Percentiles rank a stretch among this genome's conserved stretches.
Evolutionary conservation across 2,797 vertebrate species (phyloP).

Genomic region (Pipistrellus pygmaeus): DNA sequence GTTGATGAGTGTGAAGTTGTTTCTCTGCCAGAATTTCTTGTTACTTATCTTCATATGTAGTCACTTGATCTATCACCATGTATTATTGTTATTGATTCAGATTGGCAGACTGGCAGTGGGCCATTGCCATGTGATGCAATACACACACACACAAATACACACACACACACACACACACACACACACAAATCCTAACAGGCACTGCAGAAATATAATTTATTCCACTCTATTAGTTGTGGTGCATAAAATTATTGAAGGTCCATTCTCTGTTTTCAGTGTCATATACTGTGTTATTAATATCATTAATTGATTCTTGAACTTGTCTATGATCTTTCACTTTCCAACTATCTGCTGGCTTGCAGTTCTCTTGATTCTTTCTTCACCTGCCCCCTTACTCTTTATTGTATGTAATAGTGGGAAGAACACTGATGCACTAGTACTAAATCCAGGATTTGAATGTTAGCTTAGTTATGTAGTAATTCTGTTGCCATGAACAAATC

Average conservation of each 20-base stretch:
- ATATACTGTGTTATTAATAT: neutral
- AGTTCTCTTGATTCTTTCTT: neutral
- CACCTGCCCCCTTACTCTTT: neutral
- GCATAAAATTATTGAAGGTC: neutral
- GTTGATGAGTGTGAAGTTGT: neutral
- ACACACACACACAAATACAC: neutral
- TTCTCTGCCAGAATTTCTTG: neutral
- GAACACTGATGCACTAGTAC: neutral
- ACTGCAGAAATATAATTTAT: neutral
- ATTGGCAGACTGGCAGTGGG: neutral
- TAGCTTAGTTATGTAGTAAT: neutral
- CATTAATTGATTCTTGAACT: neutral
- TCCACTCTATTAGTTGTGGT: neutral
- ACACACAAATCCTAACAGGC: neutral
- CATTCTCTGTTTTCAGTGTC: neutral
- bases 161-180: neutral
- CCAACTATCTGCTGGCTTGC: neutral
- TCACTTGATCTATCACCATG: neutral
- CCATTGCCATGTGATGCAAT: neutral
- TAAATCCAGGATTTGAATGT: neutral
- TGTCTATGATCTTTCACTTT: neutral
- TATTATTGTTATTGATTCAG: neutral
- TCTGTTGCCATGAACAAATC: neutral
- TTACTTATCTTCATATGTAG: neutral
- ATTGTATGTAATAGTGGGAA: neutral